These are phyloP conservation scores for Stenoptilia bipunctidactyla DNA, from an alignment of 2,888 invertebrate genomes.

Conservation along the genomic window DNA sequence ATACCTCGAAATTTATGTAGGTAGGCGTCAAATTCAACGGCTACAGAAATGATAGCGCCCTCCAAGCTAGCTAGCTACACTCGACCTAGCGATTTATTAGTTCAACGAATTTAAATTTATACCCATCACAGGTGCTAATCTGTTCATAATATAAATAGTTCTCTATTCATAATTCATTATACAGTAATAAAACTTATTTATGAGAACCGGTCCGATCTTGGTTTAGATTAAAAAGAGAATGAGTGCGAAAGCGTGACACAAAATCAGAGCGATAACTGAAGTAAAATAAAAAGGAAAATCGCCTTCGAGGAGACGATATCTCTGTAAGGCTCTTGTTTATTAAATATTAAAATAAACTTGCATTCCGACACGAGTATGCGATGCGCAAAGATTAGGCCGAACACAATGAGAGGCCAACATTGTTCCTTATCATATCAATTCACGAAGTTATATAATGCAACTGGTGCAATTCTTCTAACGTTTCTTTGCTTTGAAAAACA, in stretches of 20 bases:
- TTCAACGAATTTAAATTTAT: no score
- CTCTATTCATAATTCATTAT: no score
- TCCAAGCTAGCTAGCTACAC: conserved; percentile 19
- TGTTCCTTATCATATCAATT: conserved; percentile 59
- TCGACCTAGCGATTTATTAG: background rate
- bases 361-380: conserved; percentile 66
- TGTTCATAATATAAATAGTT: no score
- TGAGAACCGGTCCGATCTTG: no score
- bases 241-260: conserved; percentile 61
- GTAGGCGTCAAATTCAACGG: conserved; percentile 54
- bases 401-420: conserved; percentile 63
- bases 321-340: conserved; percentile 58
- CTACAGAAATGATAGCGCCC: conserved; percentile 49
- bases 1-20: conserved; percentile 45
- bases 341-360: conserved; percentile 71
- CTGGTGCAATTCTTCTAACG: conserved; percentile 15
- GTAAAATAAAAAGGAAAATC: conserved; percentile 58
- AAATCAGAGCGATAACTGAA: conserved; percentile 58
- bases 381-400: conserved; percentile 60
- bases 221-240: conserved; percentile 52
- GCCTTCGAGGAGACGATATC: conserved; percentile 60
- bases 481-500: background rate
- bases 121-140: no score
- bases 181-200: no score
- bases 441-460: conserved; percentile 55